phyloP scores from a whole-genome alignment of 1,140 invertebrate genomes.

The Chrysopa pallens region DNA sequence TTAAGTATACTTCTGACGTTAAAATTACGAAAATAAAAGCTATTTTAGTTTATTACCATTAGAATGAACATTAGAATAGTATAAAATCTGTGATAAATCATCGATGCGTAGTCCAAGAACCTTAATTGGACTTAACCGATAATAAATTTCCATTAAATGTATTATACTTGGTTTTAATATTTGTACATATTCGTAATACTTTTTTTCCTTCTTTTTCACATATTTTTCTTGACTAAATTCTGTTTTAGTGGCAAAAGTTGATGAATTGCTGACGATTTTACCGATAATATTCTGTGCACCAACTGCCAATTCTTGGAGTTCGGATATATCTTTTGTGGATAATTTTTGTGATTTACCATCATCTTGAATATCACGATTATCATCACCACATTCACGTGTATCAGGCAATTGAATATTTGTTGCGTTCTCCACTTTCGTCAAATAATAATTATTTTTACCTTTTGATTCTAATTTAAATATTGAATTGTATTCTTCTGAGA shows the following conservation, averaged over 20 bases:
- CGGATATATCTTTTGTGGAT: constrained; percentile 62
- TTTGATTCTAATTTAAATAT: constrained; percentile 45
- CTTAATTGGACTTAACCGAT: constrained; percentile 53
- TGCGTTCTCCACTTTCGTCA: constrained; percentile 28
- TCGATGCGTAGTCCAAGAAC: constrained; percentile 68
- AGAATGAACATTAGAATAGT: constrained; percentile 58
- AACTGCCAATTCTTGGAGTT: constrained; percentile 50
- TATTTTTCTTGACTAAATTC: constrained; percentile 90
- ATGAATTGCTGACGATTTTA: constrained; percentile 74
- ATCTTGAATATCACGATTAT: constrained; percentile 73
- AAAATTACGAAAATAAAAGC: too few relatives aligned
- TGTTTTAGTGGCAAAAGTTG: constrained; percentile 71
- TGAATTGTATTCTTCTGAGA: constrained; percentile 56
- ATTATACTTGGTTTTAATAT: constrained; percentile 57
- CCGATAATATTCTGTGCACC: constrained; percentile 70
- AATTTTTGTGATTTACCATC: constrained; percentile 75
- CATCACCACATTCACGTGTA: constrained; percentile 37
- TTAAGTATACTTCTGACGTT: too few relatives aligned
- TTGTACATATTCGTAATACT: constrained; percentile 66
- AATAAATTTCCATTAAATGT: constrained; percentile 60
- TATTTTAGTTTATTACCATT: constrained; percentile 26
- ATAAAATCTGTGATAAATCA: constrained; percentile 70
- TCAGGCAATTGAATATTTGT: constrained; percentile 31
- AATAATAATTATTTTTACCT: constrained; percentile 33
- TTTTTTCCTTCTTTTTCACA: constrained; percentile 81